phyloP scores from a whole-genome alignment of 2,888 invertebrate species.

The Tridacna crocea region DNA sequence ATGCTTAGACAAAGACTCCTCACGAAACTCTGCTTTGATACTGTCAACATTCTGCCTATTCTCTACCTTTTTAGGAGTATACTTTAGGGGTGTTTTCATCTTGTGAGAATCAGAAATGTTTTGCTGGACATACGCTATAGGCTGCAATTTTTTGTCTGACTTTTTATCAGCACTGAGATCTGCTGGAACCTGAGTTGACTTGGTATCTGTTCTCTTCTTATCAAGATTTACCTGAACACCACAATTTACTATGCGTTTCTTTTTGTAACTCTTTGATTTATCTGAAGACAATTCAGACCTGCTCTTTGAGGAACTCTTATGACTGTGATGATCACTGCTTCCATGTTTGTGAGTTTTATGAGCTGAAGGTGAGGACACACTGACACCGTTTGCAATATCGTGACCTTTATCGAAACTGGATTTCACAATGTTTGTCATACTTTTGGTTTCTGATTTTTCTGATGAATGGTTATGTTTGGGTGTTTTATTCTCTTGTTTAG shows the following conservation, averaged over 20 bases:
- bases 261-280: constrained; percentile 46
- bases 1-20: constrained; percentile 46
- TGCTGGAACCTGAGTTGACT: constrained; percentile 68
- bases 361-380: not conserved
- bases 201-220: constrained; percentile 69
- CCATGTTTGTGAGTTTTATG: constrained; percentile 20
- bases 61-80: constrained; percentile 42
- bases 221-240: constrained; percentile 75
- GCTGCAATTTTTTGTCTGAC: constrained; percentile 56
- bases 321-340: constrained; percentile 29
- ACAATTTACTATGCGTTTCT: constrained; percentile 66
- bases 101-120: constrained; percentile 47
- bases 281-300: constrained; percentile 29
- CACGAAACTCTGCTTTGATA: constrained; percentile 34
- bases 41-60: constrained; percentile 7
- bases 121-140: constrained; percentile 62
- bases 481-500: not conserved
- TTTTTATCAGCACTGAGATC: constrained; percentile 41
- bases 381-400: constrained; percentile 1
- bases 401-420: not conserved
- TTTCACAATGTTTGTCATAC: constrained; percentile 5
- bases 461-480: constrained; percentile 8
- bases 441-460: constrained; percentile 3
- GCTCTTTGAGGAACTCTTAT: not conserved
- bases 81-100: constrained; percentile 38